Base-by-base conservation (phyloP, 2,888 invertebrate species). In the Diabrotica balteata region DNA sequence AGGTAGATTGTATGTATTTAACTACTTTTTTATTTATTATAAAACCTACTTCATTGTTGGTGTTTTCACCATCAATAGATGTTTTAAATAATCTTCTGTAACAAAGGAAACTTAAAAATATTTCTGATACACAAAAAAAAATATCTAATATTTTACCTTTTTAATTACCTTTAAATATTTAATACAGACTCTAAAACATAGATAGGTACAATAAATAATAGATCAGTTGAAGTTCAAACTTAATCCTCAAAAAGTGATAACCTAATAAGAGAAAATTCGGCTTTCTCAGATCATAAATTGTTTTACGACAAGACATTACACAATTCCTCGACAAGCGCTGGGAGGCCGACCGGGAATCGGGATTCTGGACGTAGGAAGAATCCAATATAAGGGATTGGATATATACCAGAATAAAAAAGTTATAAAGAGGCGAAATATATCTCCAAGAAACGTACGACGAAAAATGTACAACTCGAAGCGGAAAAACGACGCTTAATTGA, bases 301-400 rank as follows among this genome's bases (percentile, higher is more conserved):
- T 72, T 73, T 74, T 73, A 73, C 71, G 66, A 66, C 71, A 68
- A 63, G 69, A 67, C 73, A 74, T 73, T 70, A 74, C 70, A 72
- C 71, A 72, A 73, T 73, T 70, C 74, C 74, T 76, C 74, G 73
- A 69, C 72, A 70, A 70, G 63, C 69, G 69, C 54, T 62, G 61
- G 54, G 52, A 60, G 60, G 45, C 60, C n/a, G 59, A 22, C 32
- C 32, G 32, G 32, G 10, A 10, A 60, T 52, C 52, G 17, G 8
- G 44, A n/a, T 22, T 52, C 42, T 51, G 57, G 50, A 22, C 53
- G 54, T 51, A 43, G 45, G 64, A 63, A 67, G 74, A 74, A 73
- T 75, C 70, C 75, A 75, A 75, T 75, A 75, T 74, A 74, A 70
- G 69, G 72, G 72, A 75, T 75, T 75, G 75, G 74, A 73, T 75